Conservation (phyloP, 2,888 invertebrate genomes). For the Itoplectis maculator region DNA sequence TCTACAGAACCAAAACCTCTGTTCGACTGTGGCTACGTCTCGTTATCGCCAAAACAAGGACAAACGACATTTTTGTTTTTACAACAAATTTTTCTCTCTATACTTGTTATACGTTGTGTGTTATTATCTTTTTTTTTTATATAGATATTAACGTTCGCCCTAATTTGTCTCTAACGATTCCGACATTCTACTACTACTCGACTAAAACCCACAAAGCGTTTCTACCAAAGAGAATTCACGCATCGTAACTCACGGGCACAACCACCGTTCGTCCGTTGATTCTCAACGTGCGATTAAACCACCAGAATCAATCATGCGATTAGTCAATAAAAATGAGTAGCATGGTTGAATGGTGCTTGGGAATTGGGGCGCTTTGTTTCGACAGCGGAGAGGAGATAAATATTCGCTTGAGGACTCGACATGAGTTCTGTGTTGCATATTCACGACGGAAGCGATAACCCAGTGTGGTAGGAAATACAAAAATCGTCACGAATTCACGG, state of each 20-base stretch:
- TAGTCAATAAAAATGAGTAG: constrained; percentile 72
- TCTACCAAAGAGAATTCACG: constrained; percentile 48
- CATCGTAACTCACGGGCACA: constrained; percentile 56
- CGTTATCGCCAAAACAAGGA: constrained; percentile 35
- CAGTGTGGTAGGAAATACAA: constrained; percentile 74
- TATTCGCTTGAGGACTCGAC: constrained; percentile 63
- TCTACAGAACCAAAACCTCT: constrained; percentile 50
- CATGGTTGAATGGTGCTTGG: constrained; percentile 77
- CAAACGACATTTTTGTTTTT: constrained; percentile 40
- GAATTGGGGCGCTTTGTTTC: constrained; percentile 67
- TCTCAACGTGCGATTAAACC: constrained; percentile 50
- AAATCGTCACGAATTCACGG: not conserved
- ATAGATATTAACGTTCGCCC: constrained; percentile 52
- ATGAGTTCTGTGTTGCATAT: constrained; percentile 22
- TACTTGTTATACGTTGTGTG: constrained; percentile 42
- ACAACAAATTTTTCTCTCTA: constrained; percentile 35
- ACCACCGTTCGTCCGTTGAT: constrained; percentile 37
- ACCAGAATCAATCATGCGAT: constrained; percentile 67
- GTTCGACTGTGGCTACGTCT: constrained; percentile 42
- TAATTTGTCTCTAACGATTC: constrained; percentile 65
- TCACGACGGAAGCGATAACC: constrained; percentile 53
- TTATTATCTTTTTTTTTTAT: not conserved
- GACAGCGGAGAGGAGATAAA: constrained; percentile 13
- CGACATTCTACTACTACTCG: constrained; percentile 48
- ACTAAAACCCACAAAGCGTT: constrained; percentile 56